phyloP scores from a whole-genome alignment of 1,140 invertebrate species.

The Nixonia krombeini region DNA sequence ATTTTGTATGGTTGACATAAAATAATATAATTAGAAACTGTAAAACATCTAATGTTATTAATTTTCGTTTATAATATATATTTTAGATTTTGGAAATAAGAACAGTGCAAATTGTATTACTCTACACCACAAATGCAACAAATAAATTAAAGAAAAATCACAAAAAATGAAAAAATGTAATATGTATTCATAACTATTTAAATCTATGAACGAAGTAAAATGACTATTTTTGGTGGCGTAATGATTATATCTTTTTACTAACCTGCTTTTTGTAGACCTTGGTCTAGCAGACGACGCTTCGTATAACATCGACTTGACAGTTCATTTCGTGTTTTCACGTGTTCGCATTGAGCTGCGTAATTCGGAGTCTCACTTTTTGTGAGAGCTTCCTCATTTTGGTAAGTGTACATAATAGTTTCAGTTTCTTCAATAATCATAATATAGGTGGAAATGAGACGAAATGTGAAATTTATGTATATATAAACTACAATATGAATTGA shows the following conservation, averaged over 20 bases:
- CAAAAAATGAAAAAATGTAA: too few relatives aligned
- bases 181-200: too few relatives aligned
- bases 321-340: constrained; percentile 59
- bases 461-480: not conserved
- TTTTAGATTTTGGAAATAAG: too few relatives aligned
- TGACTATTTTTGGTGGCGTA: constrained; percentile 4
- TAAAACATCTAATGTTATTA: too few relatives aligned
- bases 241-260: not conserved
- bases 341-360: constrained; percentile 62
- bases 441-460: not conserved
- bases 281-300: constrained; percentile 55
- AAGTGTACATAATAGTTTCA: constrained; percentile 25
- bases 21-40: too few relatives aligned
- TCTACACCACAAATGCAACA: too few relatives aligned
- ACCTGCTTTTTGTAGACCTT: constrained; percentile 14
- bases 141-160: too few relatives aligned
- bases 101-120: too few relatives aligned
- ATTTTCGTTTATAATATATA: too few relatives aligned
- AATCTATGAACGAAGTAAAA: too few relatives aligned
- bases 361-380: constrained; percentile 57
- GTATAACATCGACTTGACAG: constrained; percentile 57
- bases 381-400: constrained; percentile 62
- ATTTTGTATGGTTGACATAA: too few relatives aligned
- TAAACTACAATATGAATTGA: too few relatives aligned
- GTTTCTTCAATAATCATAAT: constrained; percentile 3